Base-by-base conservation (phyloP, 2,888 invertebrate species). In the Parascotia fuliginaria region DNA sequence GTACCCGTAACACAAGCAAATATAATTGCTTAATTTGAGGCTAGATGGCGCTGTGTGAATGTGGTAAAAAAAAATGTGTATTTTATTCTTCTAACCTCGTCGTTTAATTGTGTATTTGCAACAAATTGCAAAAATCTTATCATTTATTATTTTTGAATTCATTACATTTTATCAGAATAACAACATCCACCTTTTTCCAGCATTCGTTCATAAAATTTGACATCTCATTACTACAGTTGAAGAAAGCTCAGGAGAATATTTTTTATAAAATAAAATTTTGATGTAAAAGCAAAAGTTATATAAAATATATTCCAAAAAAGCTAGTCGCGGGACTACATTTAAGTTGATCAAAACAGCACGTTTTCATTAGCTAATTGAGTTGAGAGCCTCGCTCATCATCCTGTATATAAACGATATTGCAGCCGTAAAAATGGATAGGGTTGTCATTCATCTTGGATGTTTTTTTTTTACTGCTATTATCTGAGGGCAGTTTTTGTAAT, bases 301-400 rank as follows among this genome's bases (percentile, higher is more conserved):
- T 52, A 32, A 65, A 65, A 65, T 58, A 55, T 58, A 51, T 42
- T 31, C 42, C 41, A 58, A 70, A 72, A 65, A 60, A 56, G 50
- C 45, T 39, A 48, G 53, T 51, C 52, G 55, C 55, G 55, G 55
- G 65, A 58, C 64, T 67, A 55, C 73, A 70, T 71, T 72, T 70
- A 75, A 79, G 79, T 75, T 75, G 73, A 82, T 82, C 80, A 80
- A 75, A 79, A 77, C 76, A 78, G 75, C 73, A 77, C 79, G 77
- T 84, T 87, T 88, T 89, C 89, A 89, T 89, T 88, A 89, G 81
- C 88, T 89, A 89, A 89, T 89, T 87, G 87, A 87, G 83, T 88
- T 85, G 76, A 70, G 62, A 68, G 53, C 63, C 62, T 57, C 62
- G 74, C 73, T 76, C 77, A 73, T 81, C 77, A 70, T 67, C 40